Evolutionary conservation across 2,797 vertebrate genomes (phyloP), one percentile per base, ranked within the genome.

Genomic region (Etheostoma nigrum): DNA sequence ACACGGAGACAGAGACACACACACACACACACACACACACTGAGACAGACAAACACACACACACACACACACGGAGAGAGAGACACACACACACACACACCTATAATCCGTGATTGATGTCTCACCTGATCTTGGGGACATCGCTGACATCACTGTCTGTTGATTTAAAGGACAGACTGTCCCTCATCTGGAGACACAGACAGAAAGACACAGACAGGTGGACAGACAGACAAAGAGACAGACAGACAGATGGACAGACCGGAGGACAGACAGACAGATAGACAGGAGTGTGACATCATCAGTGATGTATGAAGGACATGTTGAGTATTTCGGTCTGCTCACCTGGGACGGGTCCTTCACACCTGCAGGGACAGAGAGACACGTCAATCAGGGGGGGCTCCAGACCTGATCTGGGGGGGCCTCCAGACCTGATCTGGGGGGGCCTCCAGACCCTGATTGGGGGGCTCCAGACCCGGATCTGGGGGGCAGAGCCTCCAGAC

Each of bases 61-160:
- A 33, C 33, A 33, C 1, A 7, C 6, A 33, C 30, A 7, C 6
- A 33, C 30, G 6, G 0, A 7, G 1, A 7, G 6, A 33, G 1
- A 33, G 0, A 33, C 33, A 33, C 33, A 33, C 30, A 6, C 30
- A 30, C 30, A 30, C 5, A 30, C 30, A 30, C 5, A 30, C 4
- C 5, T 30, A 6, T 36, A 9, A 36, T 36, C 33, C 10, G 10
- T 40, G 36, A 40, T 40, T 40, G 36, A 40, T 44, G 15, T 6
- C 82, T 94, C 91, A 98, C 98, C 97, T 98, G 86, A 97, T 96
- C 87, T 92, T 97, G 87, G 96, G 14, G 97, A 97, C 84, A 9
- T 99, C 96, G 51, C 97, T 99, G 82, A 99, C 95, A 58, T 99
- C 97, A 12, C 97, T 97, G 94, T 98, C 97, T 10, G 97, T 98